Percentiles rank a stretch among this genome's conserved stretches.
Conservation (phyloP, 2,797 vertebrate genomes). For the Acanthis flammea region DNA sequence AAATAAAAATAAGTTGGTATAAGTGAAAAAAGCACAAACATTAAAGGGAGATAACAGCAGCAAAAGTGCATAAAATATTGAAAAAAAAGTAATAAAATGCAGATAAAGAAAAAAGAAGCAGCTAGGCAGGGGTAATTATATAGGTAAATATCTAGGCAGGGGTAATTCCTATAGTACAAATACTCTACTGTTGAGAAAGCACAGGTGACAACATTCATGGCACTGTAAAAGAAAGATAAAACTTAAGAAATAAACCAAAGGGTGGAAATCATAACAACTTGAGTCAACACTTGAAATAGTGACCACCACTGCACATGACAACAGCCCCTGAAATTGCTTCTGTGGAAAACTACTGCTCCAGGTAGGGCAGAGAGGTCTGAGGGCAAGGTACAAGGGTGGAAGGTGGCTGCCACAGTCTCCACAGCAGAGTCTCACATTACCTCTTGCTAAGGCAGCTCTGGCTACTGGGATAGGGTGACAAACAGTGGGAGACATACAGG, state of each 20-base stretch:
- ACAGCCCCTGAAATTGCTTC: not conserved
- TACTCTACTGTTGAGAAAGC: not conserved
- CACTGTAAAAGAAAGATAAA: not conserved
- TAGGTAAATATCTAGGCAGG: not conserved
- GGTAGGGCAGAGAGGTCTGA: not conserved
- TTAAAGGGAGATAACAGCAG: not conserved
- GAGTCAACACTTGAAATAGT: not conserved
- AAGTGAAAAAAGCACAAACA: not conserved
- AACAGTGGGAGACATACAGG: accelerated
- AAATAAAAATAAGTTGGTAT: not conserved
- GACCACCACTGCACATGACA: not conserved
- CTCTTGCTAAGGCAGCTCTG: not conserved
- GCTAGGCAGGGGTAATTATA: not conserved
- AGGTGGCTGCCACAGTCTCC: not conserved
- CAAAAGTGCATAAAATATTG: not conserved
- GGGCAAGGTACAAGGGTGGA: not conserved
- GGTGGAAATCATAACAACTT: not conserved
- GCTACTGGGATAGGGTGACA: no score
- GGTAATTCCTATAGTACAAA: not conserved
- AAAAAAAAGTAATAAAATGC: not conserved
- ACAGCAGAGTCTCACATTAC: not conserved
- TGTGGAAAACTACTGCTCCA: not conserved
- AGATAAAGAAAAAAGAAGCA: not conserved
- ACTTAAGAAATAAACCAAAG: not conserved
- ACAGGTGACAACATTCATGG: not conserved